phyloP scores from a whole-genome alignment of 1,140 invertebrate species.

The Drosophila nigromelanica region DNA sequence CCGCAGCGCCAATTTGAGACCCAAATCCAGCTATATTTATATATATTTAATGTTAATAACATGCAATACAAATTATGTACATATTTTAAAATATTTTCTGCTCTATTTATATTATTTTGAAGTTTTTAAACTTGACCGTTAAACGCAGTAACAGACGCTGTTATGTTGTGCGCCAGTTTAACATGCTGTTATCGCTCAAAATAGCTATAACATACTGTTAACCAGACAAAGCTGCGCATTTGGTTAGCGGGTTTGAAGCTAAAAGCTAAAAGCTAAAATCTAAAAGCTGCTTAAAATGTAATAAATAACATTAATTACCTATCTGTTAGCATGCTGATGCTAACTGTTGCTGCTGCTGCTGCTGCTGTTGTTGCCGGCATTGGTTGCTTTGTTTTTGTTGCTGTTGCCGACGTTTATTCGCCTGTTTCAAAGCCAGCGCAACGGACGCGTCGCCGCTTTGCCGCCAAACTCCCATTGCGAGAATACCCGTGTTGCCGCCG shows the following conservation, averaged over 20 bases:
- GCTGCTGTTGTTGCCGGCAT: conserved; percentile 18
- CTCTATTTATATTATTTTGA: neutral
- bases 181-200: conserved; percentile 19
- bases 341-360: conserved; percentile 43
- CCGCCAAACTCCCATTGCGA: conserved; percentile 33
- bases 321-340: neutral
- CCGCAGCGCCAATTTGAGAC: neutral
- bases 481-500: conserved; percentile 18
- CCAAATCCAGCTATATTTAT: neutral
- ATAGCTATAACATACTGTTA: conserved; percentile 14
- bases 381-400: conserved; percentile 52
- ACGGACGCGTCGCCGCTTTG: conserved; percentile 47
- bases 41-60: neutral
- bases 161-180: conserved; percentile 8
- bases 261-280: neutral
- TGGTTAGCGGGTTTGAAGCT: conserved; percentile 5
- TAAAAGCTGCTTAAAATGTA: neutral
- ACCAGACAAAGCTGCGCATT: conserved; percentile 7
- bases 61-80: neutral
- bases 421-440: conserved; percentile 45
- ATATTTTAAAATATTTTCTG: neutral
- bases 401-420: conserved; percentile 49
- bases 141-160: conserved; percentile 9
- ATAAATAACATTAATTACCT: neutral
- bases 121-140: neutral